These are phyloP conservation scores for Pleuronectes platessa DNA, from an alignment of 2,113 vertebrate species.

Conservation along the genomic window DNA sequence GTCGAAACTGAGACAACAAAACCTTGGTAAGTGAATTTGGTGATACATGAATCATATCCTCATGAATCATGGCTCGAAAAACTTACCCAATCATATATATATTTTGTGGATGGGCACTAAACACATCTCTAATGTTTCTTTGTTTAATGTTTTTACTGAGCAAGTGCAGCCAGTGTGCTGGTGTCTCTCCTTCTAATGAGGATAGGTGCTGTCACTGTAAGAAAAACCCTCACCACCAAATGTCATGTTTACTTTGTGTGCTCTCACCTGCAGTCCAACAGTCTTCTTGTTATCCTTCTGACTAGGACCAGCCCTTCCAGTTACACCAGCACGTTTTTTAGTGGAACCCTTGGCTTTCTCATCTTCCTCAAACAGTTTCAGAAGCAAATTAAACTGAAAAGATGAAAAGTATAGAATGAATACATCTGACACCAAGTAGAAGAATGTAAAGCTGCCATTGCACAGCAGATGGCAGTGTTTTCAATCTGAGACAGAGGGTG, in stretches of 20 bases:
- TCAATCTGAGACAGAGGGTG: constrained; percentile 4
- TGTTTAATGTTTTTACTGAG: too few relatives aligned
- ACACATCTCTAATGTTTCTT: too few relatives aligned
- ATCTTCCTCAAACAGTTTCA: constrained; percentile 91
- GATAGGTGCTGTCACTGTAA: background rate
- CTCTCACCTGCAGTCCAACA: constrained; percentile 92
- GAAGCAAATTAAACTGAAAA: constrained; percentile 89
- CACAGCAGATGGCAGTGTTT: constrained; percentile 73
- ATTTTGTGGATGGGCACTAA: too few relatives aligned
- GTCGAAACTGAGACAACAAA: constrained; percentile 87
- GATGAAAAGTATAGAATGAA: background rate
- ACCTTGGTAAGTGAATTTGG: background rate
- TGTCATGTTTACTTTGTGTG: background rate
- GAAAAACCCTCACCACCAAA: background rate
- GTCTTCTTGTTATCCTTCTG: constrained; percentile 93
- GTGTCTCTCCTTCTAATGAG: background rate
- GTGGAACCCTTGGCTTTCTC: constrained; percentile 81
- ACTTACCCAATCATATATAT: too few relatives aligned
- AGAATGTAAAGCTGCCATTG: constrained; percentile 9
- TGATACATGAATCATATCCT: background rate
- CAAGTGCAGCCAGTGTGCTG: too few relatives aligned
- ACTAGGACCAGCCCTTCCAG: constrained; percentile 75
- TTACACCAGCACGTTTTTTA: constrained; percentile 72
- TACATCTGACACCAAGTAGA: background rate
- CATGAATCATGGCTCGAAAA: background rate